Evolutionary conservation across 2,888 invertebrate species (phyloP).

Genomic region (Zygogramma bicolorata): DNA sequence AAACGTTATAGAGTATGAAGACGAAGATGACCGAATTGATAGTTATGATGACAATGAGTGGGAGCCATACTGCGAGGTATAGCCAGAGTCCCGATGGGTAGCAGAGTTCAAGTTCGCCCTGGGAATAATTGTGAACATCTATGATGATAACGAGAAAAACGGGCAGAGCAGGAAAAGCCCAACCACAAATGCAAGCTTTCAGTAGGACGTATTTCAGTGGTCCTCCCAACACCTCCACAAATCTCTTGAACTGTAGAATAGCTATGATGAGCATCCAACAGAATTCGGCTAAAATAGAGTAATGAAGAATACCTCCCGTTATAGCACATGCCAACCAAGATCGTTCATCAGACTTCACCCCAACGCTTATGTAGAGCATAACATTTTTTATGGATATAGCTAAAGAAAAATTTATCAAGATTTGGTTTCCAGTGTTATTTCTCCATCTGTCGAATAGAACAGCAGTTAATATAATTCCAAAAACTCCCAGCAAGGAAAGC

Average conservation of each 20-base stretch:
- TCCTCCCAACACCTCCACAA: constrained; percentile 75
- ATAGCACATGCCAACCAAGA: constrained; percentile 70
- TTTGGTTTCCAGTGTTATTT: constrained; percentile 63
- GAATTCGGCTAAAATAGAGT: constrained; percentile 76
- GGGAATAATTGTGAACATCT: constrained; percentile 68
- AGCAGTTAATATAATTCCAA: constrained; percentile 69
- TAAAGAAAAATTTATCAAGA: constrained; percentile 59
- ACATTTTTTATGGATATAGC: constrained; percentile 58
- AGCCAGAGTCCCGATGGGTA: constrained; percentile 71
- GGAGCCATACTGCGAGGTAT: constrained; percentile 71
- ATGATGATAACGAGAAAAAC: constrained; percentile 69
- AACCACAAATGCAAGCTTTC: constrained; percentile 74
- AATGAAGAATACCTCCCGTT: constrained; percentile 74
- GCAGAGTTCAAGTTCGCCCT: constrained; percentile 65
- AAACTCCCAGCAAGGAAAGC: constrained; percentile 69
- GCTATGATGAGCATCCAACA: constrained; percentile 82
- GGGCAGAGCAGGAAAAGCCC: constrained; percentile 72
- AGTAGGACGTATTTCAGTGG: constrained; percentile 66
- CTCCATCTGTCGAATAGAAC: constrained; percentile 73
- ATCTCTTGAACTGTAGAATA: constrained; percentile 74
- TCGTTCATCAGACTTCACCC: constrained; percentile 60
- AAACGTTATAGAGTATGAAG: constrained; percentile 70
- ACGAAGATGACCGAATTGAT: constrained; percentile 72
- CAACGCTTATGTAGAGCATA: constrained; percentile 53
- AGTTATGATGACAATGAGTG: constrained; percentile 69